These are phyloP conservation scores for Hemibagrus guttatus DNA, from an alignment of 2,797 vertebrate genomes.

Conservation along the genomic window DNA sequence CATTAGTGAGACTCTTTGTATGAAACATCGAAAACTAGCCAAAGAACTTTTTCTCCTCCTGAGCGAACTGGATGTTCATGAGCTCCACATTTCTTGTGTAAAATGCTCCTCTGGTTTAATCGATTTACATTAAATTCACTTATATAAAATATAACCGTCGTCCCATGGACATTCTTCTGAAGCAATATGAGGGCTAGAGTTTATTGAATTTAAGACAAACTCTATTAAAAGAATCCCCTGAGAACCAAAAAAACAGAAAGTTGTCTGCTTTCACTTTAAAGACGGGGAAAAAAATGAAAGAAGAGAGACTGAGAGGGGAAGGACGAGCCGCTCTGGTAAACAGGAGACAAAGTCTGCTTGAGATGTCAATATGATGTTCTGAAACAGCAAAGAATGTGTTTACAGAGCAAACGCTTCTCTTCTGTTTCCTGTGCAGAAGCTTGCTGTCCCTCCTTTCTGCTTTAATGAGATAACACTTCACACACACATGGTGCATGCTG, in stretches of 20 bases:
- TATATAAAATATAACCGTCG: background rate
- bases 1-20: background rate
- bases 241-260: background rate
- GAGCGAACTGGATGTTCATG: background rate
- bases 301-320: background rate
- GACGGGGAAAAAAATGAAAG: constrained; percentile 16
- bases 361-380: constrained; percentile 39
- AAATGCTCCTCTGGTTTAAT: background rate
- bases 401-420: constrained; percentile 17
- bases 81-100: background rate
- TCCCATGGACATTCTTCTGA: constrained; percentile 34
- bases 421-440: constrained; percentile 19
- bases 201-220: constrained; percentile 48
- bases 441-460: constrained; percentile 24
- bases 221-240: constrained; percentile 30
- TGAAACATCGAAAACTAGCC: background rate
- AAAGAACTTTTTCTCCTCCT: background rate
- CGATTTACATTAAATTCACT: background rate
- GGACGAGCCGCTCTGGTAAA: constrained; percentile 22
- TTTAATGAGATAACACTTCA: constrained; percentile 47
- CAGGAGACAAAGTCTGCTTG: constrained; percentile 15
- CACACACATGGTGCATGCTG: constrained; percentile 19
- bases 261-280: constrained; percentile 42
- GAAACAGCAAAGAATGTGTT: constrained; percentile 30
- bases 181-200: constrained; percentile 40